These are phyloP conservation scores for Lasioglossum malachurum DNA, from an alignment of 2,888 invertebrate species.

Conservation along the genomic window DNA sequence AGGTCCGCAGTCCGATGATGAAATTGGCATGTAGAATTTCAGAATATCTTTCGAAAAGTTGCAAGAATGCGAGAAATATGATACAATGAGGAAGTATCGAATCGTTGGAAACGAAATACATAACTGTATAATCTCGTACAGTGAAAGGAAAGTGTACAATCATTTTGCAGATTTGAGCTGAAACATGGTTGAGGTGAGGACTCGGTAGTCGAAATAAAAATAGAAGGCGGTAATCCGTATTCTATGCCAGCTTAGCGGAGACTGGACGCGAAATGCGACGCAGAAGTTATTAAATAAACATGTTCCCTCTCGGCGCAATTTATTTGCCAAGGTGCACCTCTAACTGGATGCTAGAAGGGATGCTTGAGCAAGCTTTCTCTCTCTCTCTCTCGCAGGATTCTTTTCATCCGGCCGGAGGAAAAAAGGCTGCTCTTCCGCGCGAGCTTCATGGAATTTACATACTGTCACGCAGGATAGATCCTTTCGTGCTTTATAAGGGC, in stretches of 20 bases:
- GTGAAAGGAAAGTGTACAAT: background rate
- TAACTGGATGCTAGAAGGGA: constrained; percentile 45
- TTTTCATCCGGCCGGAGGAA: constrained; percentile 34
- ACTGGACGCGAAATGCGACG: background rate
- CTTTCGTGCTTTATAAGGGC: constrained; percentile 77
- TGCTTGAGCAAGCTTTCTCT: background rate
- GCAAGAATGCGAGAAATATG: background rate
- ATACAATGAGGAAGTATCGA: background rate
- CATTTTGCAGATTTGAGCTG: background rate
- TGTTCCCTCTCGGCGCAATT: background rate
- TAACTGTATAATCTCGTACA: background rate
- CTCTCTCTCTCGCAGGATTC: constrained; percentile 3
- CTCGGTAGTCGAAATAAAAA: background rate
- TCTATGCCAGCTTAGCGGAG: background rate
- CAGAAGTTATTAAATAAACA: constrained; percentile 11
- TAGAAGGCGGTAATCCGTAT: background rate
- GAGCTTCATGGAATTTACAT: constrained; percentile 74
- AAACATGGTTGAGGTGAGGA: background rate
- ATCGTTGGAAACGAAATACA: background rate
- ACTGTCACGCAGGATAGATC: constrained; percentile 70
- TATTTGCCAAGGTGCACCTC: constrained; percentile 2
- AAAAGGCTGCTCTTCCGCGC: constrained; percentile 40
- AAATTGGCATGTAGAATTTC: background rate
- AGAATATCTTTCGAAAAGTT: background rate
- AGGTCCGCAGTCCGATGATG: no score